A percentile compares a stretch with the other conserved stretches of the same genome.
phyloP scores from a whole-genome alignment of 2,888 invertebrate species.

The Cephus spinipes region DNA sequence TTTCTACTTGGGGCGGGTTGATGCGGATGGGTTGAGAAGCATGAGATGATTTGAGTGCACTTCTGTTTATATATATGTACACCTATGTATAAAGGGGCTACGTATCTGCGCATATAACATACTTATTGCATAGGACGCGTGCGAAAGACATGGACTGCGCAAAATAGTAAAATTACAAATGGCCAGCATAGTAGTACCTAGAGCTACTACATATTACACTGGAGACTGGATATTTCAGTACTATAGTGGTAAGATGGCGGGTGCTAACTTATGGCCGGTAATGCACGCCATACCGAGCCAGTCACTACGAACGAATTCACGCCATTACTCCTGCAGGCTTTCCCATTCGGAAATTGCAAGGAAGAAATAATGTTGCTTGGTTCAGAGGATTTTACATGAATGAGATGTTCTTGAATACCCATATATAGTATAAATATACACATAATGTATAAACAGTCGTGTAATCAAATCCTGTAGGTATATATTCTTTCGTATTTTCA shows the following conservation, averaged over 20 bases:
- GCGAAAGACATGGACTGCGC: neutral
- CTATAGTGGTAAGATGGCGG: constrained; percentile 3
- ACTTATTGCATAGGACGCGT: neutral
- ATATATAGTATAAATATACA: too few relatives aligned
- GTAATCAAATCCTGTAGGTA: neutral
- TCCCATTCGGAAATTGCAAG: constrained; percentile 5
- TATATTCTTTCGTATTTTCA: neutral
- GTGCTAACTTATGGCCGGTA: constrained; percentile 7
- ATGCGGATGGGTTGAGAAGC: too few relatives aligned
- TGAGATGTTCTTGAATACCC: neutral
- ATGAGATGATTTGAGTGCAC: too few relatives aligned
- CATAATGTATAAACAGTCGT: neutral
- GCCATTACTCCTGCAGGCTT: neutral
- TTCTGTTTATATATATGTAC: too few relatives aligned
- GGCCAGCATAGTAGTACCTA: neutral
- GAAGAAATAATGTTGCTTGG: constrained; percentile 1
- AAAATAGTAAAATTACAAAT: constrained; percentile 3
- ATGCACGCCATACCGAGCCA: constrained; percentile 6
- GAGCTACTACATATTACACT: neutral
- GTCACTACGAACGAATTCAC: constrained; percentile 4
- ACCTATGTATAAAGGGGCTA: neutral
- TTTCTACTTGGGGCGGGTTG: neutral
- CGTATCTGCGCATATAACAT: neutral
- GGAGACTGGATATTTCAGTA: constrained; percentile 1
- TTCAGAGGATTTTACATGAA: neutral